Conservation (phyloP, 2,888 invertebrate genomes). For the Drosophila mayaguana region DNA sequence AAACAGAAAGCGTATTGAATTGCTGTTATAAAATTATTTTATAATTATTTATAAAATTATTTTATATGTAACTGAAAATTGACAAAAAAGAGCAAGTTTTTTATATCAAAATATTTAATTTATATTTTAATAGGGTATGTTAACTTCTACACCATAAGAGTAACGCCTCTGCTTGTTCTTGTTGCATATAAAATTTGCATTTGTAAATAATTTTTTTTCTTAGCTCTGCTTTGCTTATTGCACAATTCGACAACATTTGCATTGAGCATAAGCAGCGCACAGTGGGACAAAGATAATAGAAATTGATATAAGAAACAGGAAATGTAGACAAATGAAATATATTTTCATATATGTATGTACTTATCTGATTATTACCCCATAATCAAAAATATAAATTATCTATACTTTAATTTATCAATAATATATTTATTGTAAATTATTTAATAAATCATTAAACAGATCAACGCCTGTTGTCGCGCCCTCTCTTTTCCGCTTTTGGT, state of each 20-base stretch:
- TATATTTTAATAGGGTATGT: conserved; percentile 1
- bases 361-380: too few species aligned
- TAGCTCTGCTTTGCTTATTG: conserved; percentile 60
- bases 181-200: conserved; percentile 61
- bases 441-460: neutral
- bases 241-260: conserved; percentile 67
- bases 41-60: neutral
- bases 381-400: neutral
- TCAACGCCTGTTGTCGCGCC: conserved; percentile 11
- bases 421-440: too few species aligned
- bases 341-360: too few species aligned
- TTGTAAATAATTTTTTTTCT: conserved; percentile 51
- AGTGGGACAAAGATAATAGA: conserved; percentile 27
- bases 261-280: conserved; percentile 47
- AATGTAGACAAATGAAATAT: too few species aligned
- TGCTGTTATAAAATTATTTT: neutral
- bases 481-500: neutral
- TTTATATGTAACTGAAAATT: neutral
- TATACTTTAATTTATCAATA: neutral
- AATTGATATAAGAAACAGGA: neutral
- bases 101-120: neutral
- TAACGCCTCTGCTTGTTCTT: neutral
- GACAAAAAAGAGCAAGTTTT: neutral
- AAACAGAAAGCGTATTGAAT: neutral
- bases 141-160: neutral